A percentile compares a stretch with the other conserved stretches of the same genome.
These are phyloP conservation scores for Pristionchus pacificus DNA, from an alignment of 1,140 invertebrate genomes.

Conservation along the genomic window DNA sequence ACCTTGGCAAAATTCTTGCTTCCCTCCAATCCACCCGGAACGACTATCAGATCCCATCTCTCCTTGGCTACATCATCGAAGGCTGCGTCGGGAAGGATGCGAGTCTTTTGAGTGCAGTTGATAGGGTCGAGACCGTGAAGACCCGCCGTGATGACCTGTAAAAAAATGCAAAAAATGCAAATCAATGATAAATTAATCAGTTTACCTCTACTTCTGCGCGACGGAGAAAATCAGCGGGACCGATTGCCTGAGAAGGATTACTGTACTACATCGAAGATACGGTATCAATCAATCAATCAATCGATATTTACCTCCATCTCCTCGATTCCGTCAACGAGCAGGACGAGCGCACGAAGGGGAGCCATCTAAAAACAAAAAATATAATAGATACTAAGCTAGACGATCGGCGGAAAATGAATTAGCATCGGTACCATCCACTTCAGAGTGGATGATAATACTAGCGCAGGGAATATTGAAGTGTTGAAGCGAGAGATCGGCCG, in stretches of 20 bases:
- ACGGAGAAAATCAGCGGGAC: background rate
- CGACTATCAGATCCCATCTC: slow-evolving; percentile 72
- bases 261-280: no score
- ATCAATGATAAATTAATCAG: no score
- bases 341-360: background rate
- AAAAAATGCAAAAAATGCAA: background rate
- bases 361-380: no score
- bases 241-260: no score
- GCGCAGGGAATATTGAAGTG: no score
- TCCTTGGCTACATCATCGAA: slow-evolving; percentile 37
- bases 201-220: background rate
- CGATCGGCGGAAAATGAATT: no score
- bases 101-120: slow-evolving; percentile 33
- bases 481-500: no score
- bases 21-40: slow-evolving; percentile 84
- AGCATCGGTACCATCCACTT: no score
- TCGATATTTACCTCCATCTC: background rate
- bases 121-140: slow-evolving; percentile 36
- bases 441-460: no score
- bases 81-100: slow-evolving; percentile 39
- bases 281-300: no score
- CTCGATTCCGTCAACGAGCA: background rate
- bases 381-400: no score
- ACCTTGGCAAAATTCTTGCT: slow-evolving; percentile 73
- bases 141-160: slow-evolving; percentile 50